Evolutionary conservation across 2,113 vertebrate genomes (phyloP).

Genomic region (Chascanopsetta lugubris): DNA sequence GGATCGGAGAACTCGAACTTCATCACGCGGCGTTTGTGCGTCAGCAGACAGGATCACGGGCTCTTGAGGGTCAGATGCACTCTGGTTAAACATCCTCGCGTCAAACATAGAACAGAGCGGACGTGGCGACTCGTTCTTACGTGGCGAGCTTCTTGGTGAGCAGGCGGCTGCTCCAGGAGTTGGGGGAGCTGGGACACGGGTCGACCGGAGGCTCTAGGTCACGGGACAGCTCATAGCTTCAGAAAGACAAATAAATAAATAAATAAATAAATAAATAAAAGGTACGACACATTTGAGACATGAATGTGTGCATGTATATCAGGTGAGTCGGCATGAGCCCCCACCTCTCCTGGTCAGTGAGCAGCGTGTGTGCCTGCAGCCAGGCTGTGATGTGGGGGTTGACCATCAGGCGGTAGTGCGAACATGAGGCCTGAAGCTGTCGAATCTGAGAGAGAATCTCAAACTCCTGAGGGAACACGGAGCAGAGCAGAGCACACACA

Average conservation of each 20-base stretch:
- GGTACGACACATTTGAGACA: neutral
- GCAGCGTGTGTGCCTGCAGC: conserved; percentile 75
- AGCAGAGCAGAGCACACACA: neutral
- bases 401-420: conserved; percentile 75
- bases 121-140: conserved; percentile 85
- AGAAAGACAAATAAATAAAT: conserved; percentile 10
- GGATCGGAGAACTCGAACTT: no score
- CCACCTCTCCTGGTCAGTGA: conserved; percentile 90
- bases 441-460: conserved; percentile 86
- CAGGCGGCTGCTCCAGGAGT: conserved; percentile 77
- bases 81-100: no score
- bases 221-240: conserved; percentile 85
- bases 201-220: conserved; percentile 87
- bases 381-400: conserved; percentile 70
- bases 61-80: no score
- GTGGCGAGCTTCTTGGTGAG: conserved; percentile 83
- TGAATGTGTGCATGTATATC: neutral
- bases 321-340: neutral
- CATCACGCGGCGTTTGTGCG: no score
- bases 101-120: no score
- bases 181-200: conserved; percentile 86
- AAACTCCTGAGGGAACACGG: conserved; percentile 82
- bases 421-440: conserved; percentile 86
- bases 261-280: neutral
- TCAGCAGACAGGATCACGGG: no score